Evolutionary conservation across 2,888 invertebrate species (phyloP), one percentile per base, ranked within the genome.

Genomic region (Tiphia femorata): DNA sequence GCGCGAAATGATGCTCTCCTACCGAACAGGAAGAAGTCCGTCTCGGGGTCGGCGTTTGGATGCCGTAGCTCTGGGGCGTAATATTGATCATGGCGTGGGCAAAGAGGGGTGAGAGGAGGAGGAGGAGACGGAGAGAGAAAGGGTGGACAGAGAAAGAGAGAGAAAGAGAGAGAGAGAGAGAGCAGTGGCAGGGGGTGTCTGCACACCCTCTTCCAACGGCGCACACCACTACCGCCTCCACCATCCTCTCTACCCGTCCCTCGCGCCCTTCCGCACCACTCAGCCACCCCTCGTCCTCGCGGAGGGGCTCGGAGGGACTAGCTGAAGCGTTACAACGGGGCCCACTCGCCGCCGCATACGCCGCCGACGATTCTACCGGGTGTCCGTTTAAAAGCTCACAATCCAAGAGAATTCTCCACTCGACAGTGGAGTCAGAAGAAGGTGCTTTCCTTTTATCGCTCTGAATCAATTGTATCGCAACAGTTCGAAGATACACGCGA

Each of bases 61-160:
- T 79, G 76, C 79, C 79, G 76, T 73, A 70, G 75, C 76, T 78
- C 74, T 72, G 73, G 78, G 75, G 76, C 80, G 79, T 78, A 82
- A 82, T 82, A 82, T 82, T 82, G 82, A 82, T 82, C 79, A 81
- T 80, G 79, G 77, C 73, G 72, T 74, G 60, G 73, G 76, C 69
- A 73, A 64, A 50, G 56, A 49, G 44, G 35, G 41, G 54, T 48
- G 50, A 25, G 42, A 33, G 42, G 25, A 27, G 14, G 40, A 2
- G 10, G 21, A 10, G 2, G 48, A 14, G 16, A 14, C 5, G 12
- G 48, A 19, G 46, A 50, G 47, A 43, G 19, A 29, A 20, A 25
- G 48, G 23, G 16, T 16, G 16, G 42, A 42, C 6, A 38, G 42
- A 23, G 46, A 51, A 46, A 27, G 59, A 29, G 43, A 46, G 56